phyloP scores from a whole-genome alignment of 2,888 invertebrate species.

The Pogonocherus hispidulus region DNA sequence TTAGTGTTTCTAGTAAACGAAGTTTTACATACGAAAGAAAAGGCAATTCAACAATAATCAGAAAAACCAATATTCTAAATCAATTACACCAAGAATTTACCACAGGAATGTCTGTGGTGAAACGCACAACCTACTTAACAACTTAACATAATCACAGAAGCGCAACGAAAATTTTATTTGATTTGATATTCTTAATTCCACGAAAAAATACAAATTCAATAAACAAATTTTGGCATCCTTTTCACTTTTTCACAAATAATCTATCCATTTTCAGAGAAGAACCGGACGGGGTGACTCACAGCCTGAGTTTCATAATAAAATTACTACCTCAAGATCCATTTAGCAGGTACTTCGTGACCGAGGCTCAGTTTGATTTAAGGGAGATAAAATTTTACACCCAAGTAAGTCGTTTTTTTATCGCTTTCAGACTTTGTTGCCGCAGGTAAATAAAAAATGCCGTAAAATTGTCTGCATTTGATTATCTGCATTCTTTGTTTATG shows the following conservation, averaged over 20 bases:
- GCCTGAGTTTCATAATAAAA: conserved; percentile 77
- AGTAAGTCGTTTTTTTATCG: conserved; percentile 67
- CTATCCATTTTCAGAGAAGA: conserved; percentile 56
- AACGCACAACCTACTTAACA: not conserved
- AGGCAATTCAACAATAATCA: no score
- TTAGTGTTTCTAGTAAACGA: no score
- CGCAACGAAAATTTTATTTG: not conserved
- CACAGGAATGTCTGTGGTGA: not conserved
- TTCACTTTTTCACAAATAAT: not conserved
- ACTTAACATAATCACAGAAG: not conserved
- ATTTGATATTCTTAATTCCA: no score
- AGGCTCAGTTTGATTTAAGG: conserved; percentile 85
- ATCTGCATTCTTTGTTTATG: no score
- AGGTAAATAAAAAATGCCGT: no score
- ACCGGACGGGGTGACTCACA: conserved; percentile 55
- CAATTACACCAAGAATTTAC: not conserved
- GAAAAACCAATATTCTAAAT: not conserved
- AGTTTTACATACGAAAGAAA: no score
- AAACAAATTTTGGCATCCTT: not conserved
- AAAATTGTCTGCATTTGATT: no score
- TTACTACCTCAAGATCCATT: conserved; percentile 85
- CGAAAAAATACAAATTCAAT: not conserved
- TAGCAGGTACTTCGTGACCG: conserved; percentile 84
- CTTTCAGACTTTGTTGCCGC: not conserved
- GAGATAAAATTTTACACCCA: conserved; percentile 88